Evolutionary conservation across 2,113 vertebrate species (phyloP).

Genomic region (Caloenas nicobarica): DNA sequence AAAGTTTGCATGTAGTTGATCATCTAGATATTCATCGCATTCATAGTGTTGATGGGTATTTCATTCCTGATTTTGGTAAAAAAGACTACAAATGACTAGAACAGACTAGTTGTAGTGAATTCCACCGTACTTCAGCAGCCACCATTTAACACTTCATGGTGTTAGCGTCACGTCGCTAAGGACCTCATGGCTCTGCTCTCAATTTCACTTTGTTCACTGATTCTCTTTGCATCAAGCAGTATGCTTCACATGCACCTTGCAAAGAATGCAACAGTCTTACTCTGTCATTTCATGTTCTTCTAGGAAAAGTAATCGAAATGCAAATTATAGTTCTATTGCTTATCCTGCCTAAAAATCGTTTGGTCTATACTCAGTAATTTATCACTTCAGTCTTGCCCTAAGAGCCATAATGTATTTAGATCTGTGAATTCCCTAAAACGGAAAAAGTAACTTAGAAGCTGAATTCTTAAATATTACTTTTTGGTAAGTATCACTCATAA

Average conservation of each 20-base stretch:
- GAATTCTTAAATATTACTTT: background rate
- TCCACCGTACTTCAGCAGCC: background rate
- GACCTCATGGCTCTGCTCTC: background rate
- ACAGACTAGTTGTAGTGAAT: background rate
- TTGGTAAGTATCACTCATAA: background rate
- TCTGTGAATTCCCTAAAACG: background rate
- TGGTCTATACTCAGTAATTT: constrained; percentile 25
- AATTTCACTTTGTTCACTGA: background rate
- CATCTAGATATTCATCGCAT: background rate
- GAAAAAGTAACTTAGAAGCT: background rate
- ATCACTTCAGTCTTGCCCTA: background rate
- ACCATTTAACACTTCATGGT: background rate
- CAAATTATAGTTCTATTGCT: constrained; percentile 31
- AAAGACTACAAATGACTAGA: background rate
- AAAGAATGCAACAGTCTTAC: background rate
- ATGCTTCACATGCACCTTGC: background rate
- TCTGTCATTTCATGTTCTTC: constrained; percentile 19
- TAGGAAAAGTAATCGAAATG: constrained; percentile 58
- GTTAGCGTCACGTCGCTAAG: fast-evolving
- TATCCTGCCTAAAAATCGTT: constrained; percentile 37
- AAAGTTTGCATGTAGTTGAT: background rate
- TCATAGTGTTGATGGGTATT: background rate
- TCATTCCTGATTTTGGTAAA: background rate
- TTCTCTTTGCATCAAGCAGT: background rate
- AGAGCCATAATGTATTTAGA: constrained; percentile 4